Base-by-base conservation (phyloP, 2,113 vertebrate genomes). In the Toxotes chatareus region DNA sequence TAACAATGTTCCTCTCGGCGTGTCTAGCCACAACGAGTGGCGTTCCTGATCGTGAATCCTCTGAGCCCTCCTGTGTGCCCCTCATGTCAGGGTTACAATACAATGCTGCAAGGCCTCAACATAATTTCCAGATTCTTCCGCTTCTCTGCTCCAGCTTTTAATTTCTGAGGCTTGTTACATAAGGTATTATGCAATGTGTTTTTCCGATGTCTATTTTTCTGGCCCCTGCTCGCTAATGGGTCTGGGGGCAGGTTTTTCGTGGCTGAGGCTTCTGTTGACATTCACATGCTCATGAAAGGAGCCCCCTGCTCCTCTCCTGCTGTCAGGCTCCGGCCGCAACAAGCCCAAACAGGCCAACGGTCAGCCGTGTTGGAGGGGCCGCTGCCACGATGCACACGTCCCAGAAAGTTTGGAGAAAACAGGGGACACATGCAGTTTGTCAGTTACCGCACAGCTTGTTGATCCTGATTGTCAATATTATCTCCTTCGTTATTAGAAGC, bases 141-240 rank as follows among this genome's bases (percentile, higher is more conserved):
- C 93, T 78, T 68, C 78, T 66, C n/a, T 55, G 68, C 86, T 61
- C 53, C 66, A 74, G 31, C 82, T 80, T 84, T 89, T 91, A 90
- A 89, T 90, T 91, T 88, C 47, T 14, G 81, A 62, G 55, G 70
- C 51, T 57, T n/a, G 80, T 94, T 93, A 74, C 67, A 23, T 86
- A 93, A 94, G 36, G 5, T 44, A 69, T 94, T 93, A 92, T 79
- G 79, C 84, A 94, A 94, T 87, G 38, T 86, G 80, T 91, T 91
- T 90, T 88, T 72, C 55, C 2, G 5, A 23, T 4, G 19, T 61
- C 73, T 80, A 55, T 88, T 92, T 89, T 86, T 86, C 83, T 74
- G 67, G 78, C 13, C 65, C 68, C 64, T 32, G 36, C 66, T 71
- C 53, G 27, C 74, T 87, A 90, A 87, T 72, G 73, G 85, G 79